A percentile compares a stretch with the other conserved stretches of the same genome.
phyloP scores from a whole-genome alignment of 2,797 vertebrate genomes.

The Eulemur rubriventer region DNA sequence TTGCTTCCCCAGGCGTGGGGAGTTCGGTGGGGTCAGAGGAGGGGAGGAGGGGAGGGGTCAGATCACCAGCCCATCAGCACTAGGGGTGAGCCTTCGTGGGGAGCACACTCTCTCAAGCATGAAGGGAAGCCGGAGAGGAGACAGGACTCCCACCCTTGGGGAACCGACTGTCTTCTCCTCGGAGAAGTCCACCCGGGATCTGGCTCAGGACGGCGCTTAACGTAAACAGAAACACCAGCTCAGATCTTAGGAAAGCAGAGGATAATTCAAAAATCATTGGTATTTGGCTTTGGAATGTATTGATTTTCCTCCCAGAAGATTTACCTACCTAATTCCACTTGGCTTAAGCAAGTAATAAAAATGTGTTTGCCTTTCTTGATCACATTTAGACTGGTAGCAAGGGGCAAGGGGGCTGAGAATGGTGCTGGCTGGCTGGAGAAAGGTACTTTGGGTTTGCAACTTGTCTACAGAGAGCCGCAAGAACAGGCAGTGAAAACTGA shows the following conservation, averaged over 20 bases:
- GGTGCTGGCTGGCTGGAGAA: background rate
- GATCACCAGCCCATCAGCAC: background rate
- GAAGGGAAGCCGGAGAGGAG: background rate
- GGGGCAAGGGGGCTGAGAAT: background rate
- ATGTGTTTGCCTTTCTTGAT: slow-evolving; percentile 55
- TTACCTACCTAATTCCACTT: slow-evolving; percentile 61
- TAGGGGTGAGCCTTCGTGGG: background rate
- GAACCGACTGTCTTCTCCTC: background rate
- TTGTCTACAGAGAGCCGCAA: background rate
- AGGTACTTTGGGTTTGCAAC: background rate
- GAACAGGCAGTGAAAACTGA: background rate
- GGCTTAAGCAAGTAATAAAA: slow-evolving; percentile 69
- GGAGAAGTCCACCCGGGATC: background rate
- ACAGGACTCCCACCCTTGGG: background rate
- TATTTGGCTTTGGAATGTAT: slow-evolving; percentile 60
- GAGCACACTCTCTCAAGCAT: background rate
- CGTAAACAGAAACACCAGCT: slow-evolving; percentile 27
- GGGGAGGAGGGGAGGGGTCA: background rate
- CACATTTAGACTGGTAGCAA: slow-evolving; percentile 28
- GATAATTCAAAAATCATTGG: slow-evolving; percentile 55
- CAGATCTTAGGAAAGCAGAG: slow-evolving; percentile 15
- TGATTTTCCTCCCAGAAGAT: slow-evolving; percentile 68
- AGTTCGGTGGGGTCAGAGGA: background rate
- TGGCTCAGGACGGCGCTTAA: slow-evolving; percentile 30
- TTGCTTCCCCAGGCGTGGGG: background rate